Percentiles rank a stretch among this genome's conserved stretches.
Evolutionary conservation across 2,113 vertebrate genomes (phyloP).

Genomic region (Nannospalax galili): DNA sequence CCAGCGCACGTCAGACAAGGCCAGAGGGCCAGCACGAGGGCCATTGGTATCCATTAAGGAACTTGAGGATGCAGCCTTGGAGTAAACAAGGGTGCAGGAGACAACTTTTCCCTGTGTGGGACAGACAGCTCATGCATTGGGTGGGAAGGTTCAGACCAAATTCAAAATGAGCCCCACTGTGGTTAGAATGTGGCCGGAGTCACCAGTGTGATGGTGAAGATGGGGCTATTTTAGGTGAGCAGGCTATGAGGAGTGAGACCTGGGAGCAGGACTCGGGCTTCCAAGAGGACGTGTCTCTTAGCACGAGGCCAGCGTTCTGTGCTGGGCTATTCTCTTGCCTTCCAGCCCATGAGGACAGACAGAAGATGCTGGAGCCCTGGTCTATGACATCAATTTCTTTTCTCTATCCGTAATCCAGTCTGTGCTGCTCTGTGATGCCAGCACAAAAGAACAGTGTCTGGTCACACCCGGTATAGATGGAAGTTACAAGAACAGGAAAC

Average conservation of each 20-base stretch:
- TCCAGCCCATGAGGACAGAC: background rate
- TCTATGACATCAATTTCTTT: background rate
- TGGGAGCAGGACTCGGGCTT: too few relatives aligned
- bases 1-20: too few relatives aligned
- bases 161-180: background rate
- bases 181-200: background rate
- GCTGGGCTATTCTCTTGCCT: background rate
- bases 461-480: background rate
- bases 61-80: background rate
- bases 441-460: background rate
- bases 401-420: background rate
- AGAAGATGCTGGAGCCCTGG: background rate
- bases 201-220: background rate
- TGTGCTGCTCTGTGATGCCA: background rate
- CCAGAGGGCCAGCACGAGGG: fast-evolving
- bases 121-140: background rate
- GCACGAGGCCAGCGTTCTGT: background rate
- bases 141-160: background rate
- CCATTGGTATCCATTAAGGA: fast-evolving
- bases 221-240: background rate
- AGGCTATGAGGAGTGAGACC: fast-evolving
- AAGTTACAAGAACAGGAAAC: background rate
- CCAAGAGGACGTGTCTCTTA: background rate
- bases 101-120: background rate
- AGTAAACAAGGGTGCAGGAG: fast-evolving